A percentile compares a stretch with the other conserved stretches of the same genome.
Conservation (phyloP, 2,797 vertebrate species). For the Atherinosoma microstoma region DNA sequence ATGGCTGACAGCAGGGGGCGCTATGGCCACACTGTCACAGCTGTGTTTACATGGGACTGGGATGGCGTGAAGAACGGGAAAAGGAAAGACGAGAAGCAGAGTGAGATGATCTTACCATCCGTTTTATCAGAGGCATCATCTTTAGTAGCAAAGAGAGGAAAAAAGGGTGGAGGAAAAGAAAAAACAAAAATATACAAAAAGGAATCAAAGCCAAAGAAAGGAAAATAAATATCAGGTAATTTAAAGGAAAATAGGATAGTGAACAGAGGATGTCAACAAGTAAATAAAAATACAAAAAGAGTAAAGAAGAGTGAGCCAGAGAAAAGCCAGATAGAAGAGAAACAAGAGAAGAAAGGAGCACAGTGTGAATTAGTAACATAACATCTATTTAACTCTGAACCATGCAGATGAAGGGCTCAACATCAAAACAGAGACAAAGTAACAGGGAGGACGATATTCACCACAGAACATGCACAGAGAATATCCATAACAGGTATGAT, state of each 20-base stretch:
- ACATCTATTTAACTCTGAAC: constrained; percentile 52
- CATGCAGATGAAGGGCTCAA: constrained; percentile 48
- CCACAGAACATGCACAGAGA: constrained; percentile 63
- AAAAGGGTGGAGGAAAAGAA: constrained; percentile 12
- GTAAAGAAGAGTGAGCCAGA: constrained; percentile 17
- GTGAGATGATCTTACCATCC: constrained; percentile 94
- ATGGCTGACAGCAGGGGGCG: constrained; percentile 65
- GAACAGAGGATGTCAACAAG: constrained; percentile 24
- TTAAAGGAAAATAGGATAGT: constrained; percentile 12
- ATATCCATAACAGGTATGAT: constrained; percentile 55
- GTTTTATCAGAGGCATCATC: constrained; percentile 98
- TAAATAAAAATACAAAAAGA: constrained; percentile 72
- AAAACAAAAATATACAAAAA: constrained; percentile 34
- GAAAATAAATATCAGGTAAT: constrained; percentile 3
- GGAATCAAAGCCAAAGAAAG: background rate
- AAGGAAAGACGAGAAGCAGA: constrained; percentile 61
- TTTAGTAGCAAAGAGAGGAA: constrained; percentile 87
- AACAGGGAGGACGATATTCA: constrained; percentile 24
- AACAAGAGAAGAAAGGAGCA: constrained; percentile 67
- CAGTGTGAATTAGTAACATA: constrained; percentile 69
- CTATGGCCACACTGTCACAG: constrained; percentile 51
- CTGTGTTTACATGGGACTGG: constrained; percentile 30
- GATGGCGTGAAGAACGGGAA: constrained; percentile 42
- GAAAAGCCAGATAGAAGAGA: constrained; percentile 32
- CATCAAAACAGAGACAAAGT: constrained; percentile 14